Base-by-base conservation (phyloP, 1,140 invertebrate genomes). In the Teleopsis dalmanni region DNA sequence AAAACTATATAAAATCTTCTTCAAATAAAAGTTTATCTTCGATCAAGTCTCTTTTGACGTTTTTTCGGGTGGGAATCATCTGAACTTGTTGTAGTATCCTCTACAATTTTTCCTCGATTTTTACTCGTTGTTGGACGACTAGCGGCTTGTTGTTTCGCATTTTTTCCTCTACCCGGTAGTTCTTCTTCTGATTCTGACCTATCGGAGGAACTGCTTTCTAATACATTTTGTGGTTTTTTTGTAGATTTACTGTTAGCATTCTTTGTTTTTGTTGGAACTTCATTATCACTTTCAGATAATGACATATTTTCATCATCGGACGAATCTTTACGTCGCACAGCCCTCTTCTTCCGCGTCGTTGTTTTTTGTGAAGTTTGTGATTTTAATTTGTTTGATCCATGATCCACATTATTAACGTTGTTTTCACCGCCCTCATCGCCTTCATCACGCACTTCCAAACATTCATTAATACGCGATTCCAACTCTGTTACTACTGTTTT, bases 401-500 rank as follows among this genome's bases (percentile, higher is more conserved):
- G 29, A 6, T 9, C 14, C 29, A 22, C 29, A 8, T 31, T 26
- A 37, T 31, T 40, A 43, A 29, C 41, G 16, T 34, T 41, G 16
- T 29, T 37, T 16, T 25, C 43, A 23, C 43, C 31, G 18, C 41
- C 40, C 25, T 50, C 25, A 16, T 31, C 34, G 5, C 37, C 33
- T 7, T 50, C 51, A 6, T 58, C 58, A 5, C 35, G 40, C 10
- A 69, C 57, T 19, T 65, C 52, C 21, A 69, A 50, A 41, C 65
- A 69, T 50, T 69, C 65, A 47, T 60, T 60, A 9, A 69, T 52
- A 1, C 65, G 59, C 9, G 55, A 61, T 41, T 69, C 65, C 3
- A 69, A 59, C 48, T 69, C 65, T 0, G 56, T 57, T 23, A 69
- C 51, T 0, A 54, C 40, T 0, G 62, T 77, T 69, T 81, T 84